These are phyloP conservation scores for Zaprionus kolodkinae DNA, from an alignment of 1,140 invertebrate genomes.

Conservation along the genomic window DNA sequence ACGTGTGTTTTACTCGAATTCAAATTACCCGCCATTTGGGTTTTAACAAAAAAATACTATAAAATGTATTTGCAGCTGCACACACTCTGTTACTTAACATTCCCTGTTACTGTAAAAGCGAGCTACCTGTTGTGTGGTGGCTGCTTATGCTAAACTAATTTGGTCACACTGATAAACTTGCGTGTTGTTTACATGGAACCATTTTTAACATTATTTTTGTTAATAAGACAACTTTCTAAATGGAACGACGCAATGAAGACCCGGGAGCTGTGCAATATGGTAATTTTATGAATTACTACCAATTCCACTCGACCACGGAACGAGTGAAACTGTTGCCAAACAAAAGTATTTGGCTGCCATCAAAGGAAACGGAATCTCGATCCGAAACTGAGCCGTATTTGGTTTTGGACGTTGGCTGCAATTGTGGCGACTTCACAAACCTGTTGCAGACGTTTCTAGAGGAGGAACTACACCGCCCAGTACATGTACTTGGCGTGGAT, in stretches of 20 bases:
- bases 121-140: neutral
- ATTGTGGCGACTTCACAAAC: constrained; percentile 89
- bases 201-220: neutral
- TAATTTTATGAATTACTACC: constrained; percentile 94
- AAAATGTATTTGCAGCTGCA: neutral
- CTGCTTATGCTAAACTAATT: neutral
- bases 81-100: neutral
- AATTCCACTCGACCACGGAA: constrained; percentile 89
- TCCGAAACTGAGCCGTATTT: constrained; percentile 81
- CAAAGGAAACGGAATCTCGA: neutral
- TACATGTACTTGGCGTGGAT: constrained; percentile 89
- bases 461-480: constrained; percentile 59
- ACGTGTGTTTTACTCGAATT: constrained; percentile 2
- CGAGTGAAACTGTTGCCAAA: constrained; percentile 88
- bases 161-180: neutral
- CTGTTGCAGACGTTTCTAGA: constrained; percentile 82
- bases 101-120: neutral
- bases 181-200: neutral
- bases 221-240: constrained; percentile 20
- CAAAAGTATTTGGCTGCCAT: constrained; percentile 85
- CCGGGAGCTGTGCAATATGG: constrained; percentile 91
- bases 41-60: neutral
- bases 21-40: constrained; percentile 6
- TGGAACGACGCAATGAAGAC: constrained; percentile 84
- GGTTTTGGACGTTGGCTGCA: constrained; percentile 92